Evolutionary conservation across 2,797 vertebrate species (phyloP).

Genomic region (Micropoecilia bifurca): DNA sequence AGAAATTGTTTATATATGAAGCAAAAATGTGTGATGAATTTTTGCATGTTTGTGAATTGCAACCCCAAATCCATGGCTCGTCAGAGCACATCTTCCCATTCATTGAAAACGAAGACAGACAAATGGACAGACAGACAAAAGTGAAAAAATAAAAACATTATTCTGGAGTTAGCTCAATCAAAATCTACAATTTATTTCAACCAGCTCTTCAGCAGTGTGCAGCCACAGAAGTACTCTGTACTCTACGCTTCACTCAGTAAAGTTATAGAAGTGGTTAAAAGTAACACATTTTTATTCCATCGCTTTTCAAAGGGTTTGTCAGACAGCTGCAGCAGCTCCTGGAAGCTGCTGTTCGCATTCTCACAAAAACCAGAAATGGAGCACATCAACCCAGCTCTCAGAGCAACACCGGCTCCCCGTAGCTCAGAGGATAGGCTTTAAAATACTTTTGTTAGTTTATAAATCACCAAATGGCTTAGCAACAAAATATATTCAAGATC

Average conservation of each 20-base stretch:
- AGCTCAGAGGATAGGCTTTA: background rate
- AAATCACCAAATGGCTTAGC: background rate
- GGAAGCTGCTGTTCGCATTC: background rate
- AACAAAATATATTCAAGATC: background rate
- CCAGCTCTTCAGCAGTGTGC: background rate
- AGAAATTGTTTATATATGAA: background rate
- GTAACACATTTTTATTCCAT: background rate
- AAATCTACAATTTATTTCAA: background rate
- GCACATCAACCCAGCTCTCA: background rate
- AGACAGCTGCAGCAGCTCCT: background rate
- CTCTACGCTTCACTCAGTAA: background rate
- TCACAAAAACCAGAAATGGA: background rate
- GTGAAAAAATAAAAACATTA: background rate
- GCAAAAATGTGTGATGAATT: background rate
- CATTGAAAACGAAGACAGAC: too few relatives aligned
- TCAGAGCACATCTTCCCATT: too few relatives aligned
- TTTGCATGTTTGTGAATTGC: background rate
- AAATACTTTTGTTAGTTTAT: background rate
- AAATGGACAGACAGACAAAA: too few relatives aligned
- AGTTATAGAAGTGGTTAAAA: background rate
- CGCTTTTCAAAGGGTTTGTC: background rate
- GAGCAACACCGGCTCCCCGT: background rate
- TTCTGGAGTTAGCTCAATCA: background rate
- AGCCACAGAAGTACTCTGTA: background rate
- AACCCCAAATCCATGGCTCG: background rate